Conservation (phyloP, 2,888 invertebrate species). For the Clepsis dumicolana region DNA sequence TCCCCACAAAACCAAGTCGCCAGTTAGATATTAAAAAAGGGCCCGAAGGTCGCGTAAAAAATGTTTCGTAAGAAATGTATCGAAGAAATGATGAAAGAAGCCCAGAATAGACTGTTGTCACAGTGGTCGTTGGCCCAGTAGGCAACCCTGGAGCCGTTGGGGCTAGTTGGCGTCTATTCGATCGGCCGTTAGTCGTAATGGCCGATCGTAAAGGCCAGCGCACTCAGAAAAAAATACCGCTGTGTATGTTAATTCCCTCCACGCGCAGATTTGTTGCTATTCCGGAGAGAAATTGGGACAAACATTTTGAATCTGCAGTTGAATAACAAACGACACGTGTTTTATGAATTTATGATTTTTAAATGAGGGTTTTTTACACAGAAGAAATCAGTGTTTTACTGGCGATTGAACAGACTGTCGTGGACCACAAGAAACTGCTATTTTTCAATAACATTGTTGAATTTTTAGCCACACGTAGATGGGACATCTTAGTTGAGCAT, state of each 20-base stretch:
- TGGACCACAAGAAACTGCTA: too few relatives aligned
- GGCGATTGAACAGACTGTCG: not conserved
- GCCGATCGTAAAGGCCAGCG: constrained; percentile 67
- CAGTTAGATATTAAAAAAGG: constrained; percentile 7
- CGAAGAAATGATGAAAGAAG: constrained; percentile 5
- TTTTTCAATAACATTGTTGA: not conserved
- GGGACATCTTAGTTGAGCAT: not conserved
- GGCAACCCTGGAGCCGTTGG: constrained; percentile 45
- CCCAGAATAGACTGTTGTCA: constrained; percentile 5
- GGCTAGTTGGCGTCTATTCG: constrained; percentile 61
- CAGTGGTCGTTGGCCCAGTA: not conserved
- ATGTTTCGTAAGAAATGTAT: constrained; percentile 2
- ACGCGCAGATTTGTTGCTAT: constrained; percentile 38
- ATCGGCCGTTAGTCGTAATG: constrained; percentile 71
- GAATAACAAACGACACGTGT: constrained; percentile 11
- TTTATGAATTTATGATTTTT: constrained; percentile 14
- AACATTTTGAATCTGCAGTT: constrained; percentile 25
- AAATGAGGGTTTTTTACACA: not conserved
- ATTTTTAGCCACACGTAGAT: not conserved
- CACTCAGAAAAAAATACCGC: constrained; percentile 63
- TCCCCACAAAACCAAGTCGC: not conserved
- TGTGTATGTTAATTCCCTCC: constrained; percentile 73
- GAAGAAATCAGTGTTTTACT: not conserved
- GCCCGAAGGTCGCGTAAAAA: constrained; percentile 3
- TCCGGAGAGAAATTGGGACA: constrained; percentile 27